phyloP scores from a whole-genome alignment of 2,113 vertebrate species.

The Myiopsitta monachus region DNA sequence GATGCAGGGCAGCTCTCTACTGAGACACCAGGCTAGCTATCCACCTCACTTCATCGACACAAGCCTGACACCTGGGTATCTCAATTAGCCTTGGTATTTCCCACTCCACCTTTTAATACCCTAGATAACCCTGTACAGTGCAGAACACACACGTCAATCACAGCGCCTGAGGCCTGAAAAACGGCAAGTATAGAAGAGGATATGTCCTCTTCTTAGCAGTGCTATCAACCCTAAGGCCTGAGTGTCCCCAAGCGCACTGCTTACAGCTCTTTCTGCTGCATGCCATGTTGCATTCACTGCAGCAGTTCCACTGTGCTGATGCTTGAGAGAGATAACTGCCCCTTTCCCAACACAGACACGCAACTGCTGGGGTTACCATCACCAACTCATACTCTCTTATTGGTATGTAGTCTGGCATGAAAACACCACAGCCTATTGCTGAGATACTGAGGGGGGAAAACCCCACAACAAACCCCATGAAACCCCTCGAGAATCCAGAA shows the following conservation, averaged over 20 bases:
- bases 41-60: fast-evolving
- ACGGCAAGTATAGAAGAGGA: neutral
- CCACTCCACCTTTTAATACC: neutral
- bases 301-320: neutral
- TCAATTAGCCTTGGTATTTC: neutral
- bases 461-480: neutral
- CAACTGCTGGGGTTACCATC: neutral
- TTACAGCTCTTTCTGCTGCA: neutral
- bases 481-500: fast-evolving
- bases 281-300: neutral
- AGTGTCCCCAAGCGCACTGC: neutral
- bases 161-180: neutral
- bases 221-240: neutral
- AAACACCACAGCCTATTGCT: neutral
- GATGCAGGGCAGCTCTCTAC: neutral
- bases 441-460: neutral
- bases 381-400: neutral
- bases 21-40: no score
- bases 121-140: neutral
- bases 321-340: neutral
- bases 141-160: neutral
- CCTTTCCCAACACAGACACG: neutral
- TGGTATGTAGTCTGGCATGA: neutral
- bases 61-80: neutral
- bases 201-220: neutral